Conservation (phyloP, 2,888 invertebrate genomes). For the Gymnocheta viridis region DNA sequence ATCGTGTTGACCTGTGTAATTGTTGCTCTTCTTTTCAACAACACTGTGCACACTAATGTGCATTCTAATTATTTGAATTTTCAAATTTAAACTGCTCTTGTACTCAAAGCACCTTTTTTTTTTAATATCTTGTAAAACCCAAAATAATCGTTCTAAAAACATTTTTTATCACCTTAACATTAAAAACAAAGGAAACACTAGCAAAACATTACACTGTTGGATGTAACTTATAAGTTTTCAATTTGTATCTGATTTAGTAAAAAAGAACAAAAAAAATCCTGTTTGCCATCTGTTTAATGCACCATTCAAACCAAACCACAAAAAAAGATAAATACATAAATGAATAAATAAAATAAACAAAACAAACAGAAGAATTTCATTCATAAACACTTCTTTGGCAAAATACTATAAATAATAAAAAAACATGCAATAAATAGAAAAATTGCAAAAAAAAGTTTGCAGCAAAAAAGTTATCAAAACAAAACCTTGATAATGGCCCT, state of each 20-base stretch:
- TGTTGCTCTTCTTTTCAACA: no score
- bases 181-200: not conserved
- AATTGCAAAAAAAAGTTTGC: conserved; percentile 29
- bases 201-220: not conserved
- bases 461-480: conserved; percentile 54
- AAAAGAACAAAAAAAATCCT: not conserved
- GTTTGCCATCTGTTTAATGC: conserved; percentile 12
- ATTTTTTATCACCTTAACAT: no score
- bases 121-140: not conserved
- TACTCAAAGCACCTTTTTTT: not conserved
- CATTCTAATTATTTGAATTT: not conserved
- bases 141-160: not conserved
- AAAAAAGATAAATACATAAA: conserved; percentile 1
- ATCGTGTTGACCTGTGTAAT: no score
- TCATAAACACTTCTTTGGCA: conserved; percentile 40
- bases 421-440: no score
- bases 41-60: no score
- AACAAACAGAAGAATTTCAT: conserved; percentile 46
- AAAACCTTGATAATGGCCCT: conserved; percentile 70
- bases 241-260: conserved; percentile 45
- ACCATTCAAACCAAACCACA: conserved; percentile 12
- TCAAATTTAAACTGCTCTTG: conserved; percentile 14
- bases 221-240: conserved; percentile 52
- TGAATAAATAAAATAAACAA: conserved; percentile 6
- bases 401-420: conserved; percentile 64